Evolutionary conservation across 2,888 invertebrate genomes (phyloP).

Genomic region (Heliconius charithonia): DNA sequence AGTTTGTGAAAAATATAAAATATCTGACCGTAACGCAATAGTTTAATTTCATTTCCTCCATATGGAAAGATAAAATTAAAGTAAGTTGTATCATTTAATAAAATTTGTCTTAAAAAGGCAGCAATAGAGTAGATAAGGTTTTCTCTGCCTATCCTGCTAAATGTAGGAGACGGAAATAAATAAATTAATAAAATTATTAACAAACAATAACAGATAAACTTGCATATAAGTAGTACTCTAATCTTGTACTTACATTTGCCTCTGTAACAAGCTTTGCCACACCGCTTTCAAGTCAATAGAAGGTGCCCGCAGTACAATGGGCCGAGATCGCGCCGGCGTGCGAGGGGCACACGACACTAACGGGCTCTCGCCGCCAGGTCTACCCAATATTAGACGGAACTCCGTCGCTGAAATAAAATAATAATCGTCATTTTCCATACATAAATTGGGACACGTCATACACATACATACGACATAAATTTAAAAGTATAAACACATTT

Average conservation of each 20-base stretch:
- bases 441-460: too few relatives aligned
- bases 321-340: constrained; percentile 86
- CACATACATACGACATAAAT: too few relatives aligned
- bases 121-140: neutral
- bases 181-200: neutral
- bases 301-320: constrained; percentile 90
- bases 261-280: constrained; percentile 94
- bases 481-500: too few relatives aligned
- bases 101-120: too few relatives aligned
- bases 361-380: constrained; percentile 88
- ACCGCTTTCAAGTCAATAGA: constrained; percentile 93
- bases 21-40: neutral
- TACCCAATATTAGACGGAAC: constrained; percentile 90
- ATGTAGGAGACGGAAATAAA: neutral
- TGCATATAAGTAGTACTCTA: neutral
- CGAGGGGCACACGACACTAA: constrained; percentile 90
- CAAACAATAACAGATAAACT: neutral
- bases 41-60: neutral
- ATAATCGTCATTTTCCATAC: neutral
- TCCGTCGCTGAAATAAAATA: constrained; percentile 87
- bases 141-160: neutral
- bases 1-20: neutral
- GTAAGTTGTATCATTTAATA: too few relatives aligned
- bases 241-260: constrained; percentile 89
- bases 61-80: neutral